Percentiles rank a stretch among this genome's conserved stretches.
These are phyloP conservation scores for Peromyscus melanophrys DNA, from an alignment of 2,797 vertebrate genomes.

Conservation along the genomic window DNA sequence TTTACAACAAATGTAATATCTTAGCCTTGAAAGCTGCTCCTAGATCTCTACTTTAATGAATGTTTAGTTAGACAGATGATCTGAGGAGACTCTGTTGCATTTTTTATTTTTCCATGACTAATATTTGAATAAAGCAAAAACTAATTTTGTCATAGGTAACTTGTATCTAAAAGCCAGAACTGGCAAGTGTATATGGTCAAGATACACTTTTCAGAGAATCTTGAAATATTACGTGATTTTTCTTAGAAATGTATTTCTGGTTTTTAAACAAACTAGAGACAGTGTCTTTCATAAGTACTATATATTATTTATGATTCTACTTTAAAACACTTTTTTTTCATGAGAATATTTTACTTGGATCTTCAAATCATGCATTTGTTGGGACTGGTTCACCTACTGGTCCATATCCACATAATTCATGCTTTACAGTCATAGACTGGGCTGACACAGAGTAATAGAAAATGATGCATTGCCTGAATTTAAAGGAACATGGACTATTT, in stretches of 20 bases:
- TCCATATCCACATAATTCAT: conserved; percentile 90
- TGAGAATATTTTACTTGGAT: conserved; percentile 82
- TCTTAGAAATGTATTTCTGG: conserved; percentile 9
- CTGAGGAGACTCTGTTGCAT: background rate
- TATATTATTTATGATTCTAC: conserved; percentile 71
- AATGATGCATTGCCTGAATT: conserved; percentile 92
- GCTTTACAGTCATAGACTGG: conserved; percentile 88
- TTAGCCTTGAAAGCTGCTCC: conserved; percentile 65
- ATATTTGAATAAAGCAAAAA: conserved; percentile 58
- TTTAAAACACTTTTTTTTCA: conserved; percentile 59
- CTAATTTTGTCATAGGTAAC: conserved; percentile 59
- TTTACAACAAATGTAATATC: conserved; percentile 65
- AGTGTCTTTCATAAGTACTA: conserved; percentile 60
- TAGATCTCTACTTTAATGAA: conserved; percentile 56
- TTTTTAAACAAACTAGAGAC: conserved; percentile 61
- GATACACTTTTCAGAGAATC: conserved; percentile 41
- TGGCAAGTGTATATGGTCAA: background rate
- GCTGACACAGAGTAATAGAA: conserved; percentile 90
- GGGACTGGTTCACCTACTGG: conserved; percentile 85
- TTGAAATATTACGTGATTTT: conserved; percentile 57
- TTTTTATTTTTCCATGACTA: conserved; percentile 66
- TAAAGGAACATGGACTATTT: conserved; percentile 91
- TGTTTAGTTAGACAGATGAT: conserved; percentile 55
- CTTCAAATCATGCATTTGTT: conserved; percentile 82
- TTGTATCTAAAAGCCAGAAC: conserved; percentile 39